Evolutionary conservation across 2,797 vertebrate genomes (phyloP).

Genomic region (Rhynchonycteris naso): DNA sequence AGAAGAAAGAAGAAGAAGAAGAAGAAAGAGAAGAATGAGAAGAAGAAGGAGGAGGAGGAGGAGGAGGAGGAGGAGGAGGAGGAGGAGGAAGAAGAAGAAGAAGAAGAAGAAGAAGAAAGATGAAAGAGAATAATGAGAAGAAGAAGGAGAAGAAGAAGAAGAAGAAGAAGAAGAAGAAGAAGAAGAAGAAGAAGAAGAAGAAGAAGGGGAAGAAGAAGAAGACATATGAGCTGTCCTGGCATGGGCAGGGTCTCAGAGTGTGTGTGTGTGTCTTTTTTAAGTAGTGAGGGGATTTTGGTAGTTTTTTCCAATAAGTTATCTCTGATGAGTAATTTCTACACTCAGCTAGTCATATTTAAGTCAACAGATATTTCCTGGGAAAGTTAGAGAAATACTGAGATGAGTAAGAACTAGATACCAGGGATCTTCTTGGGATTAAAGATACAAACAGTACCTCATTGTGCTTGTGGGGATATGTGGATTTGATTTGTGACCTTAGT

Average conservation of each 20-base stretch:
- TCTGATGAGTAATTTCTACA: not conserved
- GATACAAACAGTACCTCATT: too few species aligned
- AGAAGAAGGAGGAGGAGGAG: too few species aligned
- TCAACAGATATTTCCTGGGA: not conserved
- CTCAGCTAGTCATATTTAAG: not conserved
- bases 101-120: too few species aligned
- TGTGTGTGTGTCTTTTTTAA: not conserved
- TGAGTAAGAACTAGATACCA: not conserved
- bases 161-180: too few species aligned
- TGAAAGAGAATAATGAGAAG: too few species aligned
- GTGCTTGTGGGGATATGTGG: not conserved
- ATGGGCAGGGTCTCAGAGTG: accelerated
- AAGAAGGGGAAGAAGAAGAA: not conserved
- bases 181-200: too few species aligned
- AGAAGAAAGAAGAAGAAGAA: too few species aligned
- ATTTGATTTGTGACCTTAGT: not conserved
- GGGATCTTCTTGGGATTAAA: not conserved
- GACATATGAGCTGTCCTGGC: accelerated
- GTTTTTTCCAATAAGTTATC: not conserved
- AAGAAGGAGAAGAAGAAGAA: too few species aligned
- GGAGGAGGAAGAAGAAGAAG: too few species aligned
- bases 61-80: too few species aligned
- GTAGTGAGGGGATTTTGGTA: not conserved
- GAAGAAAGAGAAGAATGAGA: too few species aligned
- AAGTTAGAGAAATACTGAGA: not conserved